These are phyloP conservation scores for Amphimallon solstitiale DNA, from an alignment of 2,888 invertebrate genomes.

Conservation along the genomic window DNA sequence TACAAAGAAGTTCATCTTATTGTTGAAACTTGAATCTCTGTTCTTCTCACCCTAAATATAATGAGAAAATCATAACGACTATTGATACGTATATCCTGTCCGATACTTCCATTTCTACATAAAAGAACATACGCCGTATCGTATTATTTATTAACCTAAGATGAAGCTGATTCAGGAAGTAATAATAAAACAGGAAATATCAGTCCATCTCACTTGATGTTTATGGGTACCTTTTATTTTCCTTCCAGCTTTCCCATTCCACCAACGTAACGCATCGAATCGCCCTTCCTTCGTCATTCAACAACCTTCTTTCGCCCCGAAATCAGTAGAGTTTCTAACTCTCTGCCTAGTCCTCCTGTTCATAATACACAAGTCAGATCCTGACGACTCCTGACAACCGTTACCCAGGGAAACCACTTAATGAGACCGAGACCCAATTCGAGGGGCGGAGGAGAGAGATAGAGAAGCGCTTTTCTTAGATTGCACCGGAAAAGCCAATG, in stretches of 20 bases:
- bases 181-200: conserved; percentile 41
- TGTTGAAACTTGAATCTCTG: too few relatives aligned
- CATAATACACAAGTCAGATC: conserved; percentile 52
- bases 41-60: too few relatives aligned
- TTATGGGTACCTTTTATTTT: conserved; percentile 47
- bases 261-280: not conserved
- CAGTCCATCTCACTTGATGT: conserved; percentile 47
- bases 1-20: too few relatives aligned
- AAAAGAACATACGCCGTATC: not conserved
- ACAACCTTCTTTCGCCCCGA: not conserved
- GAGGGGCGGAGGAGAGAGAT: conserved; percentile 39
- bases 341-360: conserved; percentile 48
- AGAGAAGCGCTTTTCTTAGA: conserved; percentile 54
- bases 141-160: conserved; percentile 19
- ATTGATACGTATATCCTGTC: too few relatives aligned
- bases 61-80: too few relatives aligned
- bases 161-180: conserved; percentile 20
- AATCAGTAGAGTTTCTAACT: conserved; percentile 21
- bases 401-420: conserved; percentile 63
- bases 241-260: conserved; percentile 7
- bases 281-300: not conserved
- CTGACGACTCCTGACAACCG: conserved; percentile 59
- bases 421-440: conserved; percentile 56
- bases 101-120: too few relatives aligned
- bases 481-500: conserved; percentile 57